phyloP scores from a whole-genome alignment of 2,888 invertebrate genomes.

The Lacanobia wlatinum region DNA sequence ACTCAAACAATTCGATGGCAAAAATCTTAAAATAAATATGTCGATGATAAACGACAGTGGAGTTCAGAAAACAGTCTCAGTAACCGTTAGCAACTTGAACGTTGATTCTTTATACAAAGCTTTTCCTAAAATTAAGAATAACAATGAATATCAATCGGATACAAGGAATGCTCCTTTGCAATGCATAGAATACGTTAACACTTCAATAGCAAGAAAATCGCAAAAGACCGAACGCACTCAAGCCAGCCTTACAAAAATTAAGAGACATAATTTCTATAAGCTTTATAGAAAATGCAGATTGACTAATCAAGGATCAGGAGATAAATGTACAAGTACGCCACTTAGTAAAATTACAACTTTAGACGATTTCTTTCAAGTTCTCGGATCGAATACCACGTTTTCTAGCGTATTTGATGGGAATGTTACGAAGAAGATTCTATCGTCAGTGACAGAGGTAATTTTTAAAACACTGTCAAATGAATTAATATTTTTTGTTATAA shows the following conservation, averaged over 20 bases:
- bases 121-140: constrained; percentile 23
- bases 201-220: constrained; percentile 10
- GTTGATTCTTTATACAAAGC: constrained; percentile 31
- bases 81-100: constrained; percentile 43
- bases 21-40: constrained; percentile 40
- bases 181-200: constrained; percentile 47
- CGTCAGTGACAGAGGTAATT: constrained; percentile 78
- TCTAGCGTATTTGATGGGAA: constrained; percentile 77
- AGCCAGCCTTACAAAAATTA: constrained; percentile 48
- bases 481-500: not conserved
- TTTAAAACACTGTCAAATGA: not conserved
- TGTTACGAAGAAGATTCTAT: constrained; percentile 76
- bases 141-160: not conserved
- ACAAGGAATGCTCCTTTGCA: constrained; percentile 11
- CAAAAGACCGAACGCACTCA: constrained; percentile 14
- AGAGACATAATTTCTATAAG: constrained; percentile 72
- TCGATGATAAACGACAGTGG: constrained; percentile 26
- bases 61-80: constrained; percentile 18
- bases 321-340: constrained; percentile 61
- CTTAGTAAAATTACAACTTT: constrained; percentile 78
- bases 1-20: constrained; percentile 41
- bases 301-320: constrained; percentile 67
- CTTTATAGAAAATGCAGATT: constrained; percentile 82
- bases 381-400: constrained; percentile 78
- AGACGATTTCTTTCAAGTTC: constrained; percentile 82